These are phyloP conservation scores for Chrysogorgia sp. DNA, from an alignment of 92 coral and sea anemone species.

Conservation along the genomic window DNA sequence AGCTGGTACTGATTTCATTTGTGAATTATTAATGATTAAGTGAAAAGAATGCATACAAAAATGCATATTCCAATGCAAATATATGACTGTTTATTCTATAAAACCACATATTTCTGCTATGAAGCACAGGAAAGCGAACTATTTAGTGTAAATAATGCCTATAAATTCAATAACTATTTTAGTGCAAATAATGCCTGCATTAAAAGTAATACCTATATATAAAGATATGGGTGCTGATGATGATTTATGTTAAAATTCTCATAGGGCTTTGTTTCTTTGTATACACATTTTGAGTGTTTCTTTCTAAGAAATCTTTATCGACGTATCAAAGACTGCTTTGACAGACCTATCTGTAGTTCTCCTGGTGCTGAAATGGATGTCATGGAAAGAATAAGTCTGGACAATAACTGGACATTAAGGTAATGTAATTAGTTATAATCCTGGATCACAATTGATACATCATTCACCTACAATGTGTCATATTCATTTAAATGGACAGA, in stretches of 20 bases:
- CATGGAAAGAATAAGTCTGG: conserved; percentile 73
- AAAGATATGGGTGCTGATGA: neutral
- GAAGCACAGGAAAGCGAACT: too few species aligned
- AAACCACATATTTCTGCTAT: too few species aligned
- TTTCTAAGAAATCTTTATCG: conserved; percentile 86
- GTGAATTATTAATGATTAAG: too few species aligned
- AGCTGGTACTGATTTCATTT: too few species aligned
- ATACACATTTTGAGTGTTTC: conserved; percentile 96
- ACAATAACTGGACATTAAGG: conserved; percentile 94
- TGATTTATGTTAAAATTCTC: conserved; percentile 16
- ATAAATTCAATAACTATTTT: too few species aligned
- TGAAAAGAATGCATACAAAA: too few species aligned
- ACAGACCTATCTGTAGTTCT: conserved; percentile 88
- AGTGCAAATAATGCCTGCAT: too few species aligned
- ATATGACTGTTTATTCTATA: too few species aligned
- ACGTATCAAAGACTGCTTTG: conserved; percentile 87
- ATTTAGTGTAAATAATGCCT: too few species aligned
- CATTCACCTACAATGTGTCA: neutral
- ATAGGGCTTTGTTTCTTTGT: conserved; percentile 93
- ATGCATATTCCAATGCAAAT: too few species aligned
- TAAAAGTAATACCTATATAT: too few species aligned
- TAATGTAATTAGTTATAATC: conserved; percentile 19
- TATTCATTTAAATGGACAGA: conserved; percentile 35
- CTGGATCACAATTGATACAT: too few species aligned
- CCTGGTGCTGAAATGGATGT: conserved; percentile 88